Percentiles rank a stretch among this genome's conserved stretches.
These are phyloP conservation scores for Polyergus mexicanus DNA, from an alignment of 1,140 invertebrate genomes.

Conservation along the genomic window DNA sequence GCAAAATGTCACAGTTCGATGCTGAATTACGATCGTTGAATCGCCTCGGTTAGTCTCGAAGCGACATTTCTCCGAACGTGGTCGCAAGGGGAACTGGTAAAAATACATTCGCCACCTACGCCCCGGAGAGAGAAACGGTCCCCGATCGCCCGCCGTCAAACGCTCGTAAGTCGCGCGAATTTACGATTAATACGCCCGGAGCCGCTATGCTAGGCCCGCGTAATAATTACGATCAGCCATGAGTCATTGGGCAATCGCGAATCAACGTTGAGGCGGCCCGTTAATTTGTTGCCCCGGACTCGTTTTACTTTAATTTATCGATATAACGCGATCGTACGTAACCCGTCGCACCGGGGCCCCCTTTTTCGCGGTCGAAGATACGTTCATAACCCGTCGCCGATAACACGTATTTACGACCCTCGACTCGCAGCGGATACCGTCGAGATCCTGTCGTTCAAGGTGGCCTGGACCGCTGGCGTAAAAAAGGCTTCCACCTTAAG, in stretches of 20 bases:
- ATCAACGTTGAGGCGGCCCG: conserved; percentile 43
- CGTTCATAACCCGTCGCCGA: conserved; percentile 68
- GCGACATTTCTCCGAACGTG: conserved; percentile 56
- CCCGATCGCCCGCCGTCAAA: conserved; percentile 56
- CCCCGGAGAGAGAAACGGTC: conserved; percentile 43
- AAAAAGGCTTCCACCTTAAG: conserved; percentile 65
- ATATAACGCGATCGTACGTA: conserved; percentile 53
- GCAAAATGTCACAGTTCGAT: conserved; percentile 65
- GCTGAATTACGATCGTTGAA: conserved; percentile 61
- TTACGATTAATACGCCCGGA: conserved; percentile 65
- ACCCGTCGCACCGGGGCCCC: conserved; percentile 54
- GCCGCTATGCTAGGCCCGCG: conserved; percentile 42
- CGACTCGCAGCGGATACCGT: conserved; percentile 50
- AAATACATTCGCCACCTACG: conserved; percentile 62
- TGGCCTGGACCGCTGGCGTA: conserved; percentile 57
- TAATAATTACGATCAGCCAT: conserved; percentile 50
- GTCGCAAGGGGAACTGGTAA: conserved; percentile 52
- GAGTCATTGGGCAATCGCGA: conserved; percentile 54
- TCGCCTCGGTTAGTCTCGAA: conserved; percentile 62
- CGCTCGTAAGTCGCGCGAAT: conserved; percentile 63
- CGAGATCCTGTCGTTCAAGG: conserved; percentile 68
- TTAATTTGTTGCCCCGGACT: conserved; percentile 62
- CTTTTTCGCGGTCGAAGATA: conserved; percentile 68
- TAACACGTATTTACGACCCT: conserved; percentile 68
- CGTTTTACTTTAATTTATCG: conserved; percentile 65